Evolutionary conservation across 2,113 vertebrate genomes (phyloP), one percentile per base, ranked within the genome.

Genomic region (Caranx ignobilis): DNA sequence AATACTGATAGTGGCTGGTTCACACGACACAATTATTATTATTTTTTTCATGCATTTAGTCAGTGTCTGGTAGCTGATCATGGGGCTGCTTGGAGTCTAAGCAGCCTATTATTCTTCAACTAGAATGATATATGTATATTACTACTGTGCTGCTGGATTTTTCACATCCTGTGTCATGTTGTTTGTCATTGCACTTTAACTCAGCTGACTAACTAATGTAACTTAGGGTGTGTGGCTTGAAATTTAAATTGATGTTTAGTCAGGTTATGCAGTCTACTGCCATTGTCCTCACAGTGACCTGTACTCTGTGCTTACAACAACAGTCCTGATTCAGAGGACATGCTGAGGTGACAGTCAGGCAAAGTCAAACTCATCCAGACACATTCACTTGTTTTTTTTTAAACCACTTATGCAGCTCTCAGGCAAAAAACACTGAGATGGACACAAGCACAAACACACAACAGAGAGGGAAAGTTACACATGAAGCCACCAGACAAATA

Each of bases 311-410:
- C 83, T 79, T 78, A 76, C 31, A 65, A 59, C 66, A 79, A 74
- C 75, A 63, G 34, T 60, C 59, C 67, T 72, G 39, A 6, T 8
- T 45, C 11, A 60, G 65, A 78, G 54, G 61, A 86, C 71, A 87
- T 62, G 78, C 81, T 69, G 78, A 77, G 66, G 35, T 32, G 71
- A 77, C 71, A 65, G 63, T 52, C 35, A 82, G 67, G 61, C 59
- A 84, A 65, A 82, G 73, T 56, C 75, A 84, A 31, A 43, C 70
- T 69, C 60, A 86, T 77, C 68, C 52, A 67, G 15, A 74, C 71
- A 87, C 21, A 66, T 66, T 47, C 45, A 60, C 45, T 6, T 21
- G 63, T 65, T 35, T 55, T 48, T 54, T 61, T 75, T 65, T 37
- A 19, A 13, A 68, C 39, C 65, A 34, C 43, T 61, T 37, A 55